Conservation (phyloP, 2,888 invertebrate genomes). For the Acronicta psi region DNA sequence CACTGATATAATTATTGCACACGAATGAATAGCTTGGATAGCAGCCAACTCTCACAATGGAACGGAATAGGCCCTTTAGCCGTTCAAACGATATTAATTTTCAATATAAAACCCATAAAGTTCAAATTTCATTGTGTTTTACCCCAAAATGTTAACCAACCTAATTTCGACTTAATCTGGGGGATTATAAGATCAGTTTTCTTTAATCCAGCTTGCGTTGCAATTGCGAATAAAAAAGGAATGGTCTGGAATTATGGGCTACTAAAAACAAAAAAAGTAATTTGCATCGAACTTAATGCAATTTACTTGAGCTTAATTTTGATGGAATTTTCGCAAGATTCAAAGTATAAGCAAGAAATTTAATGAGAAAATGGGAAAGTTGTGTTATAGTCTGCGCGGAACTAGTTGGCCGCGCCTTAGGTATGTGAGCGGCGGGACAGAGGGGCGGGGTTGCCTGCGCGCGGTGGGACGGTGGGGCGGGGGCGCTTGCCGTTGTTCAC, state of each 20-base stretch:
- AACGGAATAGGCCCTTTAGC: conserved; percentile 38
- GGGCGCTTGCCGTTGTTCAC: no score
- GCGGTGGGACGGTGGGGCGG: no score
- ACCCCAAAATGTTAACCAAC: conserved; percentile 37
- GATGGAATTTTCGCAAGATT: conserved; percentile 27
- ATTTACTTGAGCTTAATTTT: conserved; percentile 47
- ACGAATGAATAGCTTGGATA: conserved; percentile 72
- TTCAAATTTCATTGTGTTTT: conserved; percentile 57
- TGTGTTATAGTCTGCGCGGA: no score
- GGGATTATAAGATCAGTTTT: conserved; percentile 29
- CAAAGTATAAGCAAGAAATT: conserved; percentile 4
- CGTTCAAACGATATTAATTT: conserved; percentile 59
- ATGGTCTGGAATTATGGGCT: conserved; percentile 32
- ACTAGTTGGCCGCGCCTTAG: no score
- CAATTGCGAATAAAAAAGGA: conserved; percentile 41
- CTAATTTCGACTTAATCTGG: conserved; percentile 41
- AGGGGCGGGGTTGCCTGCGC: no score
- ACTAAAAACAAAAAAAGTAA: conserved; percentile 41
- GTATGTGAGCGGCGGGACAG: no score
- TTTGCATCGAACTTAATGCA: conserved; percentile 48
- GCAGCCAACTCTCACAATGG: conserved; percentile 64
- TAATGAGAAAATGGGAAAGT: not conserved
- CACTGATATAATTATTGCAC: conserved; percentile 77
- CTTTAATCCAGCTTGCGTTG: conserved; percentile 2
- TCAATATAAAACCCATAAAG: conserved; percentile 52